phyloP scores from a whole-genome alignment of 2,888 invertebrate species.

The Hesperia comma region DNA sequence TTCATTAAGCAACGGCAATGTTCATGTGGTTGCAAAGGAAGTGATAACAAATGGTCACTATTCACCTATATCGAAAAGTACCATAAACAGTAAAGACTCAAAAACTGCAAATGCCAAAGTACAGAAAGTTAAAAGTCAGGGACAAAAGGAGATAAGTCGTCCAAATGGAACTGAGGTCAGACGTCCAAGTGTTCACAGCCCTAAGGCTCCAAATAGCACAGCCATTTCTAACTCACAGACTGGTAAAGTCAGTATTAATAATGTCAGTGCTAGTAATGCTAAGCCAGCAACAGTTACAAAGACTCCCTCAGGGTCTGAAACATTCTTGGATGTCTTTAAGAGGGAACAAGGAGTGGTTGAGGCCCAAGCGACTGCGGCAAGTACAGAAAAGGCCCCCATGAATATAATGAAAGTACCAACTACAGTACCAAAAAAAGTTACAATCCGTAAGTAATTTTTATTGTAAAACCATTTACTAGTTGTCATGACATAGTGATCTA shows the following conservation, averaged over 20 bases:
- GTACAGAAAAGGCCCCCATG: slow-evolving; percentile 56
- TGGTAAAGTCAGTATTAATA: slow-evolving; percentile 72
- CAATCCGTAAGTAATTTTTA: slow-evolving; percentile 54
- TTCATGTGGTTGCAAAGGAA: slow-evolving; percentile 58
- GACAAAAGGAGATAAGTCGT: slow-evolving; percentile 52
- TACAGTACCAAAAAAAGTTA: slow-evolving; percentile 61
- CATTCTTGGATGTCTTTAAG: slow-evolving; percentile 79
- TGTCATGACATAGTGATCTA: no score
- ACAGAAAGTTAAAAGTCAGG: slow-evolving; percentile 62
- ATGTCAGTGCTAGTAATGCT: slow-evolving; percentile 59
- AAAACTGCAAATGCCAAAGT: slow-evolving; percentile 68
- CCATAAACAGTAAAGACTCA: slow-evolving; percentile 51
- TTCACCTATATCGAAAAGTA: slow-evolving; percentile 48
- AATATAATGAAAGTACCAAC: slow-evolving; percentile 55
- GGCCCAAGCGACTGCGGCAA: slow-evolving; percentile 44
- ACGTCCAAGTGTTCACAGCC: slow-evolving; percentile 58
- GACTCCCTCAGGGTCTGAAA: slow-evolving; percentile 55
- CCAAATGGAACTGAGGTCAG: slow-evolving; percentile 56
- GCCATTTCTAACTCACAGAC: slow-evolving; percentile 47
- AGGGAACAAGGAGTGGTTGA: slow-evolving; percentile 68
- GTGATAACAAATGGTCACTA: slow-evolving; percentile 70
- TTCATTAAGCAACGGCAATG: slow-evolving; percentile 66
- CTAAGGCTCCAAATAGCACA: slow-evolving; percentile 56
- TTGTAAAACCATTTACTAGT: no score
- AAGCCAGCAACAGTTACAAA: slow-evolving; percentile 53